Evolutionary conservation across 2,113 vertebrate species (phyloP).

Genomic region (Ranitomeya imitator): DNA sequence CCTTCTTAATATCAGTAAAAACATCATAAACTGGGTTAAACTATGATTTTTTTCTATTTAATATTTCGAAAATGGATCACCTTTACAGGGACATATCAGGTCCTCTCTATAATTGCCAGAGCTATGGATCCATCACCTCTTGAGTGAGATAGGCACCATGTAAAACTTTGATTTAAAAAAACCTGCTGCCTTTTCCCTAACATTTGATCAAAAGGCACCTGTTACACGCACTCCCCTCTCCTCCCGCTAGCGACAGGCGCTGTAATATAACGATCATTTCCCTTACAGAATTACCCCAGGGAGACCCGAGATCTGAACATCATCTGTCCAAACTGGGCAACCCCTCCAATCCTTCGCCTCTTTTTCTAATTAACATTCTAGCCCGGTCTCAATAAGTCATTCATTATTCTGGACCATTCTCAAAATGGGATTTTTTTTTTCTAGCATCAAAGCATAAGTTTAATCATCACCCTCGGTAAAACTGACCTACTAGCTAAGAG

Average conservation of each 20-base stretch:
- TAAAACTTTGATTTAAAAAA: neutral
- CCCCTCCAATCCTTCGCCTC: neutral
- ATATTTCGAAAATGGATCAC: too few relatives aligned
- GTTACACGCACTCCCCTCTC: too few relatives aligned
- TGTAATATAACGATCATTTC: neutral
- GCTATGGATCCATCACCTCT: neutral
- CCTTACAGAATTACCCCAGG: neutral
- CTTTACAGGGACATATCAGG: neutral
- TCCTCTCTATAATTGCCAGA: neutral
- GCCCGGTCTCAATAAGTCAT: neutral
- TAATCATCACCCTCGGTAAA: neutral
- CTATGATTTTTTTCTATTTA: neutral
- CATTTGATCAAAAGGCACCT: too few relatives aligned
- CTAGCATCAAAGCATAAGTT: neutral
- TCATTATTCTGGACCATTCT: neutral
- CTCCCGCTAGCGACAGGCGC: neutral
- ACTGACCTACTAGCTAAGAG: slow-evolving; percentile 31
- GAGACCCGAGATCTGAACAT: neutral
- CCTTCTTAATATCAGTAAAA: neutral
- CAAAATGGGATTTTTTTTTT: neutral
- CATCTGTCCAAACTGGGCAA: neutral
- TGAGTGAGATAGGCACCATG: neutral
- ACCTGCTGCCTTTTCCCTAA: neutral
- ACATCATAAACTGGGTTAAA: neutral
- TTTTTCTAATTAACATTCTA: neutral